Evolutionary conservation across 2,888 invertebrate species (phyloP).

Genomic region (Epinotia demarniana): DNA sequence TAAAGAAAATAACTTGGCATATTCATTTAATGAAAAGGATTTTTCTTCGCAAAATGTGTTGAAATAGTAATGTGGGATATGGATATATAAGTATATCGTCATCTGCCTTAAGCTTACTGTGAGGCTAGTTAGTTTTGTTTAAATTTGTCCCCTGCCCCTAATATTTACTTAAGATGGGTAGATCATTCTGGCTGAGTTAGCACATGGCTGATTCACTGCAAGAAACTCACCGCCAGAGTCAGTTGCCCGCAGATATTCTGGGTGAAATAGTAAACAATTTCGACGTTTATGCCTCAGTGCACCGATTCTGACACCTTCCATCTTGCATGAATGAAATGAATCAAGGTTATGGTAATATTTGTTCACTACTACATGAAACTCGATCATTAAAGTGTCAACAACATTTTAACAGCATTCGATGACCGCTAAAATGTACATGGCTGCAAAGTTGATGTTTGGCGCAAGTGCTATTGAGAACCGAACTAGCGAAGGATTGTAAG

Average conservation of each 20-base stretch:
- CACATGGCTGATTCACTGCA: background rate
- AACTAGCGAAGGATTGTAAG: too few relatives aligned
- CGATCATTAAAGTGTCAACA: slow-evolving; percentile 5
- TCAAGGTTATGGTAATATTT: slow-evolving; percentile 36
- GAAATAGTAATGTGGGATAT: too few relatives aligned
- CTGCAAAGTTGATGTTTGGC: too few relatives aligned
- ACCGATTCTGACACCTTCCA: slow-evolving; percentile 7
- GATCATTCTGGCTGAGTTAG: background rate
- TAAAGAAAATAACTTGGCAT: too few relatives aligned
- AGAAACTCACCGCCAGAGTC: background rate
- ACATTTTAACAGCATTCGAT: background rate
- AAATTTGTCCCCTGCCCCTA: too few relatives aligned
- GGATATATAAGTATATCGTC: too few relatives aligned
- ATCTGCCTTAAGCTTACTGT: too few relatives aligned
- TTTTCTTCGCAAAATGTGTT: too few relatives aligned
- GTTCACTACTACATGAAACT: background rate
- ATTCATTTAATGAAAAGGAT: too few relatives aligned
- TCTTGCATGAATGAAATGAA: slow-evolving; percentile 15
- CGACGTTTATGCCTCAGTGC: slow-evolving; percentile 10
- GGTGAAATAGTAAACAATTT: slow-evolving; percentile 2
- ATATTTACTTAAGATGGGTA: background rate
- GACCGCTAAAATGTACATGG: background rate
- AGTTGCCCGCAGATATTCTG: background rate
- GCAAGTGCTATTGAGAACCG: too few relatives aligned
- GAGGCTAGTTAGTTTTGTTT: too few relatives aligned